Evolutionary conservation across 2,113 vertebrate species (phyloP).

Genomic region (Coryphaenoides rupestris): DNA sequence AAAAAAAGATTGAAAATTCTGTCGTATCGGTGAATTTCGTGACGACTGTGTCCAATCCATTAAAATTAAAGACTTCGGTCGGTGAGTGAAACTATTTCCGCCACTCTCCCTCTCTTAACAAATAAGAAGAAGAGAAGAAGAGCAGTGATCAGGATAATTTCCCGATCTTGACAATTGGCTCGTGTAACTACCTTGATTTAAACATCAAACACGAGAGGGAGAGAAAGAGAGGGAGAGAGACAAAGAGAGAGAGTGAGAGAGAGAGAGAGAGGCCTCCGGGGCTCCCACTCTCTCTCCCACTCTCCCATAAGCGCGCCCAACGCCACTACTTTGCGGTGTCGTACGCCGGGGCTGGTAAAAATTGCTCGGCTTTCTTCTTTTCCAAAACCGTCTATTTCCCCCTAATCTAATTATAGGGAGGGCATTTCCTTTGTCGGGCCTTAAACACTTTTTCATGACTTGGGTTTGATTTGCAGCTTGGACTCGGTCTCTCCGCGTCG

Average conservation of each 20-base stretch:
- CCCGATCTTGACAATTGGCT: too few relatives aligned
- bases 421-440: slow-evolving; percentile 53
- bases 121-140: too few relatives aligned
- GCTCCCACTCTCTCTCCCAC: neutral
- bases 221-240: neutral
- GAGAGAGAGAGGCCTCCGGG: neutral
- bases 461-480: slow-evolving; percentile 69
- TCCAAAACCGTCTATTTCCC: slow-evolving; percentile 12
- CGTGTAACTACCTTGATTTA: too few relatives aligned
- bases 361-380: slow-evolving; percentile 30
- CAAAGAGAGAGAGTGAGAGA: too few relatives aligned
- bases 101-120: too few relatives aligned
- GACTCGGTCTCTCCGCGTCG: slow-evolving; percentile 59
- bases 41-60: too few relatives aligned
- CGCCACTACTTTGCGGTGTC: neutral
- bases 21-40: too few relatives aligned
- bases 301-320: neutral
- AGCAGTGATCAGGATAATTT: too few relatives aligned
- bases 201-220: neutral
- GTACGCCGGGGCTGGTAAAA: neutral
- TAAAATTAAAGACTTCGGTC: too few relatives aligned
- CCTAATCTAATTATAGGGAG: slow-evolving; percentile 52
- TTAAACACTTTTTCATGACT: slow-evolving; percentile 70
- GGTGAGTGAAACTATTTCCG: too few relatives aligned
- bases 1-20: too few relatives aligned